Evolutionary conservation across 2,888 invertebrate genomes (phyloP), one percentile per base, ranked within the genome.

Genomic region (Sabatieria punctata): DNA sequence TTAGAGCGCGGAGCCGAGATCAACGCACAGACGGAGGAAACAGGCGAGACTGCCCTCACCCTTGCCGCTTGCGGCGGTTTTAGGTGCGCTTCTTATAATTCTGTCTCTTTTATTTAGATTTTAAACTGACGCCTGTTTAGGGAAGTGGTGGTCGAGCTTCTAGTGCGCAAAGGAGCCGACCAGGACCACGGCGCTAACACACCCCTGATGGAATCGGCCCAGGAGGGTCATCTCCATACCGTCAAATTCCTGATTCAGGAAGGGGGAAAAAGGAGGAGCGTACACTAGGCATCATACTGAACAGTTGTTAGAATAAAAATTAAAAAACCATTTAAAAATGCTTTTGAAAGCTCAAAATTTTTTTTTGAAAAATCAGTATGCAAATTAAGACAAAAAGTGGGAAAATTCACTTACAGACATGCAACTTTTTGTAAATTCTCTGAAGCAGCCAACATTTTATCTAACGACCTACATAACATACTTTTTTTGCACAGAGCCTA

Each of bases 21-120:
- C 66, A 95, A 97, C 73, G 86, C 89, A 52, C 89, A 91, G 69
- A 95, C 95, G 1, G 95, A 95, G 68, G 95, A 97, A 69, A 93
- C 95, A 2, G 91, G 95, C 66, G 91, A 91, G 71, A 93, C 91
- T 1, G 88, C 91, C 2, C 70, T 91, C 24, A 89, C 89, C 13
- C 72, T 91, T 52, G 88, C 89, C 15, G 88, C 88, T 66, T 88
- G 88, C 68, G 86, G 86, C 24, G 89, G 89, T 55, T 93, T 53
- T 43, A 49, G 53, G 55, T 59, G 39, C n/a, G 33, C n/a, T 33
- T 11, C 33, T 33, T 13, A 33, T 33, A 33, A 13, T 33, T 33
- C 13, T 33, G 11, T 33, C 33, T 33, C 11, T 33, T 33, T 33
- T 33, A 13, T 33, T 33, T 11, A 13, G 11, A 33, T 13, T 41